Evolutionary conservation across 2,797 vertebrate genomes (phyloP), one percentile per base, ranked within the genome.

Genomic region (Rhabdomys pumilio): DNA sequence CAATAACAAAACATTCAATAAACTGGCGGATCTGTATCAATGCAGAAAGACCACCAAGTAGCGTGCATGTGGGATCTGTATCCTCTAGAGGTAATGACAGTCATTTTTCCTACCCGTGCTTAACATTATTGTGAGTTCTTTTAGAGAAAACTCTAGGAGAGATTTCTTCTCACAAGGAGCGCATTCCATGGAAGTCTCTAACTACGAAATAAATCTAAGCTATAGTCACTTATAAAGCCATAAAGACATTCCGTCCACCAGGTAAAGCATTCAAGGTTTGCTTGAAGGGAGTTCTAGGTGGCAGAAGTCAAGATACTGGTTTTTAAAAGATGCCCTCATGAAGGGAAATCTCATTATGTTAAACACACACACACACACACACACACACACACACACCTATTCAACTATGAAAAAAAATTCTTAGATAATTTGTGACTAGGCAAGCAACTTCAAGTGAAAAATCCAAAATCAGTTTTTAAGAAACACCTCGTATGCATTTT

Each of bases 351-450:
- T 90, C 96, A 98, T 97, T 91, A 88, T 61, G 50, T n/a, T 34
- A 34, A n/a, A 47, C 38, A 73, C 3, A 57, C 38, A 53, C 10
- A 38, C 38, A 38, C 38, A 38, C 38, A 38, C 38, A 15, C n/a
- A 38, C 15, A 77, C 29, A 75, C 11, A n/a, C 22, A 11, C 91
- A 50, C 24, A 61, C 34, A 77, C 88, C 89, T 96, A 93, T 98
- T 67, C 85, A 94, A 59, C 97, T 94, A 96, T 88, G 53, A 26
- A 6, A 97, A 95, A 97, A 31, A 44, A 82, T 96, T 79, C 95
- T 96, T 76, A 97, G 95, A 90, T 93, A 98, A 98, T 97, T 95
- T 97, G 95, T 76, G 91, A 77, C 77, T 97, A 98, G 95, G 95
- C 88, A 97, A 97, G 93, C 75, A 97, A 96, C 75, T 88, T 87